A percentile compares a stretch with the other conserved stretches of the same genome.
These are phyloP conservation scores for Drosophila austrosaltans DNA, from an alignment of 2,888 invertebrate species.

Conservation along the genomic window DNA sequence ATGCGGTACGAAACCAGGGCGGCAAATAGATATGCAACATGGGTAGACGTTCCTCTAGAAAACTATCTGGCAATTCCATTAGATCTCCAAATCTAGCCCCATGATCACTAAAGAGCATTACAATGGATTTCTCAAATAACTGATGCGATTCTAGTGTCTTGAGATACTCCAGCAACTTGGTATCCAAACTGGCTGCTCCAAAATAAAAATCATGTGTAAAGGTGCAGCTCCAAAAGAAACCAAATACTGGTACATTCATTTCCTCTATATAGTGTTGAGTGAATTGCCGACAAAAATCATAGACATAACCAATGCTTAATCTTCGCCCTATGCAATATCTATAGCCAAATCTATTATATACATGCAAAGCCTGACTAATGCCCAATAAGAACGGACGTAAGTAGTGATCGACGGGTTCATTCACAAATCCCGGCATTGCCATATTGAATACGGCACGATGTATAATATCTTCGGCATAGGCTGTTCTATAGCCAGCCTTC, in stretches of 20 bases:
- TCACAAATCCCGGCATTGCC: background rate
- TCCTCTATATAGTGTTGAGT: slow-evolving; percentile 85
- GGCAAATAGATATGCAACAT: slow-evolving; percentile 89
- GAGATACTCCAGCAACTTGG: slow-evolving; percentile 83
- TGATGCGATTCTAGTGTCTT: slow-evolving; percentile 85
- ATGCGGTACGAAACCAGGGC: slow-evolving; percentile 85
- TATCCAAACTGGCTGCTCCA: slow-evolving; percentile 87
- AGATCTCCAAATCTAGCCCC: slow-evolving; percentile 89
- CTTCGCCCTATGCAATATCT: slow-evolving; percentile 86
- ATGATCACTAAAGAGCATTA: slow-evolving; percentile 90
- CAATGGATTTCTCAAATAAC: slow-evolving; percentile 86
- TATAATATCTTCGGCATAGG: slow-evolving; percentile 89
- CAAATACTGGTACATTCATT: slow-evolving; percentile 85
- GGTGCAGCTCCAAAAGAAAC: slow-evolving; percentile 89
- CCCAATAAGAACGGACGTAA: slow-evolving; percentile 88
- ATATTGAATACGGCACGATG: background rate
- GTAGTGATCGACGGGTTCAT: slow-evolving; percentile 90
- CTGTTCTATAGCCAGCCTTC: slow-evolving; percentile 88
- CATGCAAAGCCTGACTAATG: background rate
- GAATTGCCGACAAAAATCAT: slow-evolving; percentile 87
- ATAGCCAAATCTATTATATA: slow-evolving; percentile 16
- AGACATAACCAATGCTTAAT: slow-evolving; percentile 86
- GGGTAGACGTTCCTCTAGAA: slow-evolving; percentile 90
- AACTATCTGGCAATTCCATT: slow-evolving; percentile 87
- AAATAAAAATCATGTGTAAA: slow-evolving; percentile 88